Conservation (phyloP, 2,113 vertebrate genomes). For the Pipa parva region DNA sequence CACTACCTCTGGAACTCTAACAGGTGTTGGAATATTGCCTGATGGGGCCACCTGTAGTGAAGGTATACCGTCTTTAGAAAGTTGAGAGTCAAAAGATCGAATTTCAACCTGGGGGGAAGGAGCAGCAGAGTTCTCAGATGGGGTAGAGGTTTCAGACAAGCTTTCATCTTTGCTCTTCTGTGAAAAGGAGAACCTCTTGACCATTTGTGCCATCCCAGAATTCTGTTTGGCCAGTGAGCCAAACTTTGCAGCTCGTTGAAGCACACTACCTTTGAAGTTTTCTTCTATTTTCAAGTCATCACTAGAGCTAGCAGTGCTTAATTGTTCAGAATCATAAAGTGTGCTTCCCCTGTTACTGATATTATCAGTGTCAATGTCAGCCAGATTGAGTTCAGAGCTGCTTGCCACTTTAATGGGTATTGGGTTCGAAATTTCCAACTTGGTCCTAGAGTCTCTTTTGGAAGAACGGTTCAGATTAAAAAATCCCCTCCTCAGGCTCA, state of each 20-base stretch:
- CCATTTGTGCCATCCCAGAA: slow-evolving; percentile 67
- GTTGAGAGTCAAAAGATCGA: slow-evolving; percentile 59
- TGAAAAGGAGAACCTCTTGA: slow-evolving; percentile 76
- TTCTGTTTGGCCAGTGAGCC: slow-evolving; percentile 79
- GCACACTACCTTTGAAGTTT: slow-evolving; percentile 71
- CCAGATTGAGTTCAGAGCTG: slow-evolving; percentile 77
- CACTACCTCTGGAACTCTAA: slow-evolving; percentile 71
- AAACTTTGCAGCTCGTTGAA: slow-evolving; percentile 82
- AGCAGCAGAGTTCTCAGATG: slow-evolving; percentile 66
- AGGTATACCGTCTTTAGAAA: slow-evolving; percentile 52
- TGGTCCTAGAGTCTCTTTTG: slow-evolving; percentile 77
- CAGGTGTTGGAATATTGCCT: slow-evolving; percentile 8
- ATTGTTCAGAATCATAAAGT: slow-evolving; percentile 67
- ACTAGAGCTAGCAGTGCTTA: slow-evolving; percentile 69
- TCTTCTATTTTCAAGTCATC: slow-evolving; percentile 76
- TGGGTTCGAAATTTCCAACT: slow-evolving; percentile 89
- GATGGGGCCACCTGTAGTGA: slow-evolving; percentile 31
- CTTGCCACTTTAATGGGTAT: slow-evolving; percentile 90
- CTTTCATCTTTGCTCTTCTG: slow-evolving; percentile 73
- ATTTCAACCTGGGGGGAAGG: slow-evolving; percentile 71
- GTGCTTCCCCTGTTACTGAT: slow-evolving; percentile 66
- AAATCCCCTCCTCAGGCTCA: slow-evolving; percentile 86
- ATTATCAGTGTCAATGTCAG: slow-evolving; percentile 68
- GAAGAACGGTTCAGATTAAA: slow-evolving; percentile 85
- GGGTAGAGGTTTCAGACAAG: slow-evolving; percentile 69